Evolutionary conservation across 2,797 vertebrate species (phyloP).

Genomic region (Cuniculus paca): DNA sequence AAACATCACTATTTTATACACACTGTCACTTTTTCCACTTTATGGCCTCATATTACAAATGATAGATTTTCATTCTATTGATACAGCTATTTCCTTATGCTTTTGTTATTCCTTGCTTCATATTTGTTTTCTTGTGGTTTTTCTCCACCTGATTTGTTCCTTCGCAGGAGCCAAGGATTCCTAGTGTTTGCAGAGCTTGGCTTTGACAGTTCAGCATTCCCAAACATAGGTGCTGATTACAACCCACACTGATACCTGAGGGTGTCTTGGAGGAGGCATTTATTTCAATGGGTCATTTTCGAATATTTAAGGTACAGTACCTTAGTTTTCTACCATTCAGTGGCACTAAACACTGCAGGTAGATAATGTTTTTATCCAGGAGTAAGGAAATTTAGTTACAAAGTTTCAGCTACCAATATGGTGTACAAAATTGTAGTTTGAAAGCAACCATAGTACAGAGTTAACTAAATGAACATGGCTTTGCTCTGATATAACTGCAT

Average conservation of each 20-base stretch:
- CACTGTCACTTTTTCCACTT: neutral
- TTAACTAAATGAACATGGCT: neutral
- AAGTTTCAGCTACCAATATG: neutral
- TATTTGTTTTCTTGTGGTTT: conserved; percentile 19
- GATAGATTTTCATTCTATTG: neutral
- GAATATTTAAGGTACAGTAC: neutral
- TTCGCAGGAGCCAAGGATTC: neutral
- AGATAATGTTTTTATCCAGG: neutral
- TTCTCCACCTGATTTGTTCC: neutral
- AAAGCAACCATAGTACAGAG: neutral
- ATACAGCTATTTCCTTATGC: neutral
- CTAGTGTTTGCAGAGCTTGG: neutral
- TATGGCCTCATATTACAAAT: neutral
- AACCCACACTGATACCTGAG: neutral
- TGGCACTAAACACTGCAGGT: neutral
- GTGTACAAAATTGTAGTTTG: neutral
- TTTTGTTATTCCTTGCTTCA: neutral
- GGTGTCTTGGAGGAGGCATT: too few species aligned
- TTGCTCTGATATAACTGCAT: neutral
- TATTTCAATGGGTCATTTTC: neutral
- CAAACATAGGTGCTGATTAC: neutral
- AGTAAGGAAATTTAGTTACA: neutral
- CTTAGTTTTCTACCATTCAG: neutral
- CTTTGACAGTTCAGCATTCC: neutral
- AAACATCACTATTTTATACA: neutral